phyloP scores from a whole-genome alignment of 2,113 vertebrate genomes.

The Ariopsis seemanni region DNA sequence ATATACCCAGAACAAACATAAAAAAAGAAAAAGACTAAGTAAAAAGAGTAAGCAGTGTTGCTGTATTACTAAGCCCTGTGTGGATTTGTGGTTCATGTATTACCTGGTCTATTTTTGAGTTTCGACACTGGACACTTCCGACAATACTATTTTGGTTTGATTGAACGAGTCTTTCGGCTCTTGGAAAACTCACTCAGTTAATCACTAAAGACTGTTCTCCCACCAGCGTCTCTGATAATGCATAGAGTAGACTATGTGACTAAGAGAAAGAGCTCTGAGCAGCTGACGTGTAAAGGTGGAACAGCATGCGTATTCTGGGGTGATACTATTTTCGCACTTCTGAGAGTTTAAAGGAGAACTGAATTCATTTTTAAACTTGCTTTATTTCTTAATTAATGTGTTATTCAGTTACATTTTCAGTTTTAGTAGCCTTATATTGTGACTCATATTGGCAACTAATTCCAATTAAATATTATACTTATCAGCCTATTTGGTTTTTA shows the following conservation, averaged over 20 bases:
- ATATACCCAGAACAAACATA: neutral
- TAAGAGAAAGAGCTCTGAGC: constrained; percentile 25
- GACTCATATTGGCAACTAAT: too few species aligned
- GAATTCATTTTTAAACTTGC: too few species aligned
- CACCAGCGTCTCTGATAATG: constrained; percentile 19
- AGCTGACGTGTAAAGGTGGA: constrained; percentile 3
- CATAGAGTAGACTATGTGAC: neutral
- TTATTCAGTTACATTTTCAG: too few species aligned
- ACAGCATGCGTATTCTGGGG: constrained; percentile 1
- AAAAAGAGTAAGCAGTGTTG: neutral
- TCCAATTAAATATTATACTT: too few species aligned
- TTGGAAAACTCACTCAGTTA: constrained; percentile 33
- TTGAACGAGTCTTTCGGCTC: constrained; percentile 7
- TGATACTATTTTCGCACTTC: neutral
- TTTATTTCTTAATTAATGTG: too few species aligned
- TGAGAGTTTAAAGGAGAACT: too few species aligned
- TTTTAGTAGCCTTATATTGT: too few species aligned
- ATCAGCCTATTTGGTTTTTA: too few species aligned
- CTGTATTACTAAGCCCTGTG: neutral
- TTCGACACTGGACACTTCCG: neutral
- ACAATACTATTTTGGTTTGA: constrained; percentile 25
- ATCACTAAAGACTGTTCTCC: constrained; percentile 14
- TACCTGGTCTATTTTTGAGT: neutral
- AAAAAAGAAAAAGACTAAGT: neutral
- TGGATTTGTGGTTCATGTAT: constrained; percentile 11